These are phyloP conservation scores for Vanacampus margaritifer DNA, from an alignment of 2,113 vertebrate genomes.

Conservation along the genomic window DNA sequence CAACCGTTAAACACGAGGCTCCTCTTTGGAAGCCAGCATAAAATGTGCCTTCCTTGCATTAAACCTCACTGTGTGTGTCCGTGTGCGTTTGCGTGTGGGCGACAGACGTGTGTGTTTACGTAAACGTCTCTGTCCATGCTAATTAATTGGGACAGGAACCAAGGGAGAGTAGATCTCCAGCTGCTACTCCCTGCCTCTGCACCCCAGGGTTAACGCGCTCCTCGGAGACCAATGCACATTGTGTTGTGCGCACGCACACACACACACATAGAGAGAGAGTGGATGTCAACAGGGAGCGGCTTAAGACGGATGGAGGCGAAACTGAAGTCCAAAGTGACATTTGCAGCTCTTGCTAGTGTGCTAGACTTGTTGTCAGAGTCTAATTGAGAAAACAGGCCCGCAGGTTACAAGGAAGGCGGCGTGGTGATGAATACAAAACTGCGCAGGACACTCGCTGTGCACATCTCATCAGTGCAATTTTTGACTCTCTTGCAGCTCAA, in stretches of 20 bases:
- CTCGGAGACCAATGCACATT: slow-evolving; percentile 31
- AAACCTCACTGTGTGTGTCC: not conserved
- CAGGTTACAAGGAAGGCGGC: slow-evolving; percentile 6
- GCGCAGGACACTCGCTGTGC: not conserved
- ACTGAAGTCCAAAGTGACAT: slow-evolving; percentile 35
- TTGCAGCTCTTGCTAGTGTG: slow-evolving; percentile 20
- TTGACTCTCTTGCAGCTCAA: not conserved
- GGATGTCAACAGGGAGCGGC: slow-evolving; percentile 7
- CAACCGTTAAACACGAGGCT: not conserved
- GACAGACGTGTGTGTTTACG: slow-evolving; percentile 7
- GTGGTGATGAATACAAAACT: slow-evolving; percentile 23
- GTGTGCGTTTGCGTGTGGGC: slow-evolving; percentile 4
- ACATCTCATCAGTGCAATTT: slow-evolving; percentile 12
- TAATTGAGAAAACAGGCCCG: slow-evolving; percentile 26
- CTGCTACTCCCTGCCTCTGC: slow-evolving; percentile 50
- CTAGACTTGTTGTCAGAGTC: slow-evolving; percentile 28
- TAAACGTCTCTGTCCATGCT: slow-evolving; percentile 26
- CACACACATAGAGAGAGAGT: not conserved
- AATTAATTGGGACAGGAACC: slow-evolving; percentile 65
- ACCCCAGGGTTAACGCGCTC: slow-evolving; percentile 53
- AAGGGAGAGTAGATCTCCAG: slow-evolving; percentile 62
- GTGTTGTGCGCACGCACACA: not conserved
- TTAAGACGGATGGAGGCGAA: slow-evolving; percentile 24
- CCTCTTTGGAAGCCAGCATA: not conserved
- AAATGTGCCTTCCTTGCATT: not conserved